A percentile compares a stretch with the other conserved stretches of the same genome.
phyloP scores from a whole-genome alignment of 2,113 vertebrate genomes.

The Ornithorhynchus anatinus region DNA sequence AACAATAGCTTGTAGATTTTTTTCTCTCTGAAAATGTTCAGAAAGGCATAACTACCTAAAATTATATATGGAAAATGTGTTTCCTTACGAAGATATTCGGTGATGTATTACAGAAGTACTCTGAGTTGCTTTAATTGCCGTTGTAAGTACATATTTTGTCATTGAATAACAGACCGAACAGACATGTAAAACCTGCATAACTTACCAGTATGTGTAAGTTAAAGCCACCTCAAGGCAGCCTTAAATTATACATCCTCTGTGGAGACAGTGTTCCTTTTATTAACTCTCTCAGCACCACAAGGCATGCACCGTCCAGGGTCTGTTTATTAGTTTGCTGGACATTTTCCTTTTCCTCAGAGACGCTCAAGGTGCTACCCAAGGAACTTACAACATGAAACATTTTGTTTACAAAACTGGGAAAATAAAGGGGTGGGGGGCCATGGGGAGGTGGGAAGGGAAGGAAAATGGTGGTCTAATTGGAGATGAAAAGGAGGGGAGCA shows the following conservation, averaged over 20 bases:
- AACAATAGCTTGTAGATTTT: not conserved
- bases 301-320: accelerated
- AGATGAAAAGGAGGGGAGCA: too few relatives aligned
- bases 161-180: not conserved
- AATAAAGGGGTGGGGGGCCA: too few relatives aligned
- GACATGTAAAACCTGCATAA: not conserved
- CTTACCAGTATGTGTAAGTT: constrained; percentile 7
- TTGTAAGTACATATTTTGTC: not conserved
- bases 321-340: too few relatives aligned
- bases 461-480: too few relatives aligned
- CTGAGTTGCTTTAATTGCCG: constrained; percentile 16
- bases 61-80: not conserved
- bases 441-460: too few relatives aligned
- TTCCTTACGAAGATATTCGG: not conserved
- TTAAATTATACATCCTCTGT: not conserved
- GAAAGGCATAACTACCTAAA: not conserved
- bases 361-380: too few relatives aligned
- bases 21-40: not conserved
- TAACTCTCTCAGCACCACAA: not conserved
- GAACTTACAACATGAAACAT: too few relatives aligned
- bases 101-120: not conserved
- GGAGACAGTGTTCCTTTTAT: not conserved
- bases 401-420: too few relatives aligned
- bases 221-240: not conserved
- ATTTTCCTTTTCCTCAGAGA: too few relatives aligned